phyloP scores from a whole-genome alignment of 1,140 invertebrate species.

The Fopius arisanus region DNA sequence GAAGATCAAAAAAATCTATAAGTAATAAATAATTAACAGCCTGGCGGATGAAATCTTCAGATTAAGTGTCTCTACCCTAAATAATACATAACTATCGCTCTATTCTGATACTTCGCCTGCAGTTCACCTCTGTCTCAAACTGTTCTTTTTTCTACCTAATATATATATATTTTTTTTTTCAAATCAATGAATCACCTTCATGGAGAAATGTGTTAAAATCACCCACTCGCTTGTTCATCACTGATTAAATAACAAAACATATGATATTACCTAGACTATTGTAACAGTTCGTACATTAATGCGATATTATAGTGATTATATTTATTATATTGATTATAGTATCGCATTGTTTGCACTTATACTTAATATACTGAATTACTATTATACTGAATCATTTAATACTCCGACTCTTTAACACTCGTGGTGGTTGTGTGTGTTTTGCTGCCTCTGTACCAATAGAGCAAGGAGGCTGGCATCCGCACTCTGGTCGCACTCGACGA shows the following conservation, averaged over 20 bases:
- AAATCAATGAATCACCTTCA: conserved; percentile 2
- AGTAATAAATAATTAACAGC: no score
- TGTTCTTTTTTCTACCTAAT: not conserved
- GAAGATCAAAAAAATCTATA: not conserved
- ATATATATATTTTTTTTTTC: not conserved
- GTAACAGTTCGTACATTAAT: not conserved
- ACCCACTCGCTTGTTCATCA: conserved; percentile 7
- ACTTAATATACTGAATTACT: conserved; percentile 36
- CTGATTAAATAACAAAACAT: not conserved
- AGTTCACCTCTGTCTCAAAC: not conserved
- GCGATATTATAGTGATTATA: not conserved
- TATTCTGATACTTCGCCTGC: conserved; percentile 3
- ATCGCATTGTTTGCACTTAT: conserved; percentile 1
- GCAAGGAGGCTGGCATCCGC: conserved; percentile 99
- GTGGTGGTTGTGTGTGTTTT: conserved; percentile 68
- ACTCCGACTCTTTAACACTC: conserved; percentile 62
- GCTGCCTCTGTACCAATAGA: conserved; percentile 83
- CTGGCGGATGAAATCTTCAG: not conserved
- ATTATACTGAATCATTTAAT: conserved; percentile 48
- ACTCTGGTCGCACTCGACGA: conserved; percentile 98
- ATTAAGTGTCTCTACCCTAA: not conserved
- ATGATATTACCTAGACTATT: conserved; percentile 4
- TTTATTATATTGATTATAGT: not conserved
- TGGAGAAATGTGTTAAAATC: conserved; percentile 21
- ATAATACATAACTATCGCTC: conserved; percentile 20